Conservation (phyloP, 1,140 invertebrate species). For the Cydia amplana region DNA sequence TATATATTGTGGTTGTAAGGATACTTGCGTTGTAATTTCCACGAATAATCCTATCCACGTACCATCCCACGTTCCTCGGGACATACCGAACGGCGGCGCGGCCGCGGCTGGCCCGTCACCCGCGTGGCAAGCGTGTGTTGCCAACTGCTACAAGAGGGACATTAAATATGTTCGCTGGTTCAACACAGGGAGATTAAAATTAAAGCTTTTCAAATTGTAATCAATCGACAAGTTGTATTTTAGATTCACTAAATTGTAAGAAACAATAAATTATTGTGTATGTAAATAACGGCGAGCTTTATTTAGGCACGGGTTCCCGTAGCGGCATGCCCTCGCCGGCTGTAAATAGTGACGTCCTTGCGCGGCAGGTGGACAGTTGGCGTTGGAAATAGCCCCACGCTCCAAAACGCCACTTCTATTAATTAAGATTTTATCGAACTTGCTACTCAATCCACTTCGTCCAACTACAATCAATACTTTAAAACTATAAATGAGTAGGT, state of each 20-base stretch:
- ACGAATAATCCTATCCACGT: constrained; percentile 57
- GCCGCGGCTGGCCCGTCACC: constrained; percentile 38
- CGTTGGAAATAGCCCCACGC: constrained; percentile 23
- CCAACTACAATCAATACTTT: neutral
- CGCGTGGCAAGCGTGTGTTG: constrained; percentile 72
- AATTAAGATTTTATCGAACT: constrained; percentile 25
- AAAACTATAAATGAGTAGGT: neutral
- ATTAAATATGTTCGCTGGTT: constrained; percentile 71
- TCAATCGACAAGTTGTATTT: constrained; percentile 76
- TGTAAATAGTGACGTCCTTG: constrained; percentile 31
- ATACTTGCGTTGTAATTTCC: constrained; percentile 80
- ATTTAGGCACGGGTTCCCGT: constrained; percentile 67
- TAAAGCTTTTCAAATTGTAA: constrained; percentile 77
- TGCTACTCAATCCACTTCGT: neutral
- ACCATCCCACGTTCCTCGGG: constrained; percentile 56
- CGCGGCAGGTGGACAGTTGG: constrained; percentile 28
- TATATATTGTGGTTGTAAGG: constrained; percentile 82
- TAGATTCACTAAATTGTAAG: constrained; percentile 80
- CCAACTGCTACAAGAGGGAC: constrained; percentile 66
- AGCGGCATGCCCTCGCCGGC: constrained; percentile 28
- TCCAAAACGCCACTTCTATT: constrained; percentile 7
- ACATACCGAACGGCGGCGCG: constrained; percentile 47
- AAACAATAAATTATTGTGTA: constrained; percentile 80
- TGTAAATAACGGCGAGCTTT: constrained; percentile 77
- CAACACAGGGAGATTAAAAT: constrained; percentile 70